Percentiles rank a stretch among this genome's conserved stretches.
These are phyloP conservation scores for Drosophila virilis DNA, from an alignment of 1,140 invertebrate genomes.

Conservation along the genomic window DNA sequence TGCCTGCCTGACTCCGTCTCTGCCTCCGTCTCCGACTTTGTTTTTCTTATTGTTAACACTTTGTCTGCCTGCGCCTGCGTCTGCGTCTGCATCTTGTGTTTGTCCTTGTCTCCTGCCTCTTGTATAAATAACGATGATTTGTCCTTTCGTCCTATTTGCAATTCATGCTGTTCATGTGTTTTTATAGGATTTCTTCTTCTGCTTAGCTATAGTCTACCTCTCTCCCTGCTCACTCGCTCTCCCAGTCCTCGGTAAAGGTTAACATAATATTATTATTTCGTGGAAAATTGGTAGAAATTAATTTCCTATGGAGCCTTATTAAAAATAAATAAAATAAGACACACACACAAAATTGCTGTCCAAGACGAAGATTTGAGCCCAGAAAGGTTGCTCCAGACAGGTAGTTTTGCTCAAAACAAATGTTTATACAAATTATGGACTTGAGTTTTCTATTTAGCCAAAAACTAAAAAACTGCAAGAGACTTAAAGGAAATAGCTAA, in stretches of 20 bases:
- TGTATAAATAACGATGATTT: slow-evolving; percentile 80
- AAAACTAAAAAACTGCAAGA: no score
- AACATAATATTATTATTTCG: slow-evolving; percentile 71
- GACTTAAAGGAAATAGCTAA: no score
- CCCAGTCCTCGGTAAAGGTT: slow-evolving; percentile 46
- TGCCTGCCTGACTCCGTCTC: slow-evolving; percentile 1
- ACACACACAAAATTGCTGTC: slow-evolving; percentile 15
- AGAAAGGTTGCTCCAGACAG: slow-evolving; percentile 11
- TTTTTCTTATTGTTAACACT: slow-evolving; percentile 82
- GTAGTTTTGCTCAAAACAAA: slow-evolving; percentile 1
- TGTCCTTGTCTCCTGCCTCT: slow-evolving; percentile 54
- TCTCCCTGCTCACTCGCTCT: slow-evolving; percentile 11
- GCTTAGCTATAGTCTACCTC: slow-evolving; percentile 19
- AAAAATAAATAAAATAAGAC: slow-evolving; percentile 71
- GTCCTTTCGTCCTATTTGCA: slow-evolving; percentile 73
- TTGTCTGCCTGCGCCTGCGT: slow-evolving; percentile 22
- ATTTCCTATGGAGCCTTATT: slow-evolving; percentile 78
- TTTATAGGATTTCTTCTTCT: slow-evolving; percentile 81
- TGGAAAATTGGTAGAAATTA: slow-evolving; percentile 81
- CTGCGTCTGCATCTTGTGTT: slow-evolving; percentile 33
- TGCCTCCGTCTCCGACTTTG: slow-evolving; percentile 27
- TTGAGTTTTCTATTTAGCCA: no score
- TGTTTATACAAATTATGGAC: not conserved
- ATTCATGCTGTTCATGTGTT: slow-evolving; percentile 74
- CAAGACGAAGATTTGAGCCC: slow-evolving; percentile 19